Percentiles rank a stretch among this genome's conserved stretches.
Conservation (phyloP, 2,797 vertebrate genomes). For the Danio aesculapii region DNA sequence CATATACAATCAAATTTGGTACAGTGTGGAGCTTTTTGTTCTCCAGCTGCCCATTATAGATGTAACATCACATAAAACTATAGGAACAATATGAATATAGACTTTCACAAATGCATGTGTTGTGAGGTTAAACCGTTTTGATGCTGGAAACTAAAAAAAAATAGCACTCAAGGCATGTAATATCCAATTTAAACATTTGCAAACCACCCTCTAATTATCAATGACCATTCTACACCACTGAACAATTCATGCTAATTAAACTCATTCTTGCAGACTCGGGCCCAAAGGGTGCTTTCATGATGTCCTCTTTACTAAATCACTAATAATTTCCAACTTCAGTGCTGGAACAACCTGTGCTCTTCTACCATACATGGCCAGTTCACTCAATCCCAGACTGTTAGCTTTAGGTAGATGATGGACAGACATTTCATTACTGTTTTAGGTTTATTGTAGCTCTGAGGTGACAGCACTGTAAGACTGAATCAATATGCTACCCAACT, state of each 20-base stretch:
- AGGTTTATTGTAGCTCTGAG: too few species aligned
- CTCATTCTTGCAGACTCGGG: background rate
- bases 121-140: too few species aligned
- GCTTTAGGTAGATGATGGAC: background rate
- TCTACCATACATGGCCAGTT: background rate
- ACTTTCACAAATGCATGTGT: too few species aligned
- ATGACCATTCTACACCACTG: background rate
- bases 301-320: conserved; percentile 7
- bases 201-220: conserved; percentile 12
- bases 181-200: conserved; percentile 8
- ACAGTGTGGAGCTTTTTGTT: too few species aligned
- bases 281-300: background rate
- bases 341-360: conserved; percentile 34
- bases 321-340: conserved; percentile 1
- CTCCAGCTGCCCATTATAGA: too few species aligned
- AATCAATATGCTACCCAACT: too few species aligned
- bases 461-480: too few species aligned
- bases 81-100: too few species aligned
- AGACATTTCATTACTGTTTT: background rate
- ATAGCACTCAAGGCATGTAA: background rate
- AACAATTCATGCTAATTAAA: conserved; percentile 5
- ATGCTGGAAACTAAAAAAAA: background rate
- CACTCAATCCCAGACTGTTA: background rate
- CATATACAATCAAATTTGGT: too few species aligned
- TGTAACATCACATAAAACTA: too few species aligned